These are phyloP conservation scores for Heptranchias perlo DNA, from an alignment of 2,113 vertebrate genomes.

Conservation along the genomic window DNA sequence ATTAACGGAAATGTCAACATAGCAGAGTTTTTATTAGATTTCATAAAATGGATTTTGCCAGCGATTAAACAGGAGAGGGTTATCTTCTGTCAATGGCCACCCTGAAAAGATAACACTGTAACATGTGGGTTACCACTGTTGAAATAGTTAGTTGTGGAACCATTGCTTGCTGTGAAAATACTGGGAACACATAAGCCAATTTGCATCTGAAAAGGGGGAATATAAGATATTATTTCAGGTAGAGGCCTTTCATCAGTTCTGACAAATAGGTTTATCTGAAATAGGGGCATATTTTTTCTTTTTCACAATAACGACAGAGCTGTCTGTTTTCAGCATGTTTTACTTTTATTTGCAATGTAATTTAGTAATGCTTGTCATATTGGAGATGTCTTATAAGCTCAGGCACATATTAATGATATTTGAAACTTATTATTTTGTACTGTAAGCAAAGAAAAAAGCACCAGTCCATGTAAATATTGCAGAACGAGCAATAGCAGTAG, in stretches of 20 bases:
- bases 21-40: background rate
- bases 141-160: background rate
- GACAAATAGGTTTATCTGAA: background rate
- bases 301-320: background rate
- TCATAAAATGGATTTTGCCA: background rate
- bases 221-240: background rate
- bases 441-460: background rate
- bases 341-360: background rate
- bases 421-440: background rate
- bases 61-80: background rate
- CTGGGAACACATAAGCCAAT: background rate
- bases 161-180: background rate
- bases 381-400: background rate
- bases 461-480: background rate
- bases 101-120: background rate
- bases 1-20: background rate
- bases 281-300: background rate
- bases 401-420: background rate
- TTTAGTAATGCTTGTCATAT: background rate
- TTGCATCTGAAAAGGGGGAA: background rate
- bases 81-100: background rate
- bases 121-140: background rate
- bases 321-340: background rate
- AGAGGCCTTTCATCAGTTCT: background rate
- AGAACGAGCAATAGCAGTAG: background rate